Conservation (phyloP, 1,140 invertebrate genomes). For the Neodiprion fabricii region DNA sequence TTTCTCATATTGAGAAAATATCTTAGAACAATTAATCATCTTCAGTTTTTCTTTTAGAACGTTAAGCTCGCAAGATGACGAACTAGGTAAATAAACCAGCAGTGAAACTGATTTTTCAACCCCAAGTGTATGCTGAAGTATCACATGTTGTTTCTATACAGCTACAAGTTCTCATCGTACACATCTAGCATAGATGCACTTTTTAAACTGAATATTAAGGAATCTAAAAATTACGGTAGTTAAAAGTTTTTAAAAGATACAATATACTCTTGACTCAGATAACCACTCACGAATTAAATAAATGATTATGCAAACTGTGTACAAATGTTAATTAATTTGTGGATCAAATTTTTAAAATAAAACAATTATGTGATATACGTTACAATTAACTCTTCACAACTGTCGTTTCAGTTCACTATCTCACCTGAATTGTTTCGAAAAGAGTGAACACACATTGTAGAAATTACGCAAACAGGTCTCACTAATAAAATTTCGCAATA, state of each 20-base stretch:
- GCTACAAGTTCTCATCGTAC: neutral
- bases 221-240: conserved; percentile 9
- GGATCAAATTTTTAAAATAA: conserved; percentile 16
- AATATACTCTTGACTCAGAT: conserved; percentile 9
- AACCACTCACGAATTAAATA: conserved; percentile 11
- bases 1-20: conserved; percentile 59
- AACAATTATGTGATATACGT: conserved; percentile 11
- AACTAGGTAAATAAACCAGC: too few species aligned
- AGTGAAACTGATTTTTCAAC: neutral
- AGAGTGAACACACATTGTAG: neutral
- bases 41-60: neutral
- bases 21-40: neutral
- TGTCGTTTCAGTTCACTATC: neutral
- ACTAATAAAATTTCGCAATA: too few species aligned
- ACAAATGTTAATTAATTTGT: conserved; percentile 27
- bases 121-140: neutral
- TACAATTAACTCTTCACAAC: neutral
- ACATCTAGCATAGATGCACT: neutral
- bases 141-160: neutral
- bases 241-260: conserved; percentile 7
- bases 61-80: neutral
- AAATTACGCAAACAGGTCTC: too few species aligned
- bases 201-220: neutral
- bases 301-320: conserved; percentile 9
- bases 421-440: neutral